phyloP scores from a whole-genome alignment of 2,113 vertebrate genomes.

The Scophthalmus maximus region DNA sequence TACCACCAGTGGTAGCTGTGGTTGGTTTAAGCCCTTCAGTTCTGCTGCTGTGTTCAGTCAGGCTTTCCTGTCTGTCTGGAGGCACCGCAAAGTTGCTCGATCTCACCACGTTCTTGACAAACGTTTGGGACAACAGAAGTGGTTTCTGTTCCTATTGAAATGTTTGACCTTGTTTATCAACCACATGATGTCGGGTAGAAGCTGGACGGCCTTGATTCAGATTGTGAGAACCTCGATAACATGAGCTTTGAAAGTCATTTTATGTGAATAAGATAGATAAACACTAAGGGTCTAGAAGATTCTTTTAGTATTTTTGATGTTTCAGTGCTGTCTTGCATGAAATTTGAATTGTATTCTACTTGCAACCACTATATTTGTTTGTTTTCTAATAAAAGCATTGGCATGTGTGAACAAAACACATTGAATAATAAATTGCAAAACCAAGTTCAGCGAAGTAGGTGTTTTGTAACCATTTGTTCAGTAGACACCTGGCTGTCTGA shows the following conservation, averaged over 20 bases:
- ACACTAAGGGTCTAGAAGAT: too few species aligned
- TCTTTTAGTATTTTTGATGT: too few species aligned
- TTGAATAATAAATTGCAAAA: background rate
- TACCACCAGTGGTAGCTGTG: constrained; percentile 7
- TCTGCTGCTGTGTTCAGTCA: background rate
- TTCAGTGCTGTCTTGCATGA: background rate
- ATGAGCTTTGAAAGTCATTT: too few species aligned
- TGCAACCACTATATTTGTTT: background rate
- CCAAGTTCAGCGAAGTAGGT: background rate
- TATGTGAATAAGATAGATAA: too few species aligned
- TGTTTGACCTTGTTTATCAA: background rate
- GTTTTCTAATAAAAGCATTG: background rate
- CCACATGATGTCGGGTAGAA: too few species aligned
- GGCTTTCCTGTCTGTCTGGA: background rate
- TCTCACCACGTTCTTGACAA: background rate
- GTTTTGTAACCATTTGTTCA: background rate
- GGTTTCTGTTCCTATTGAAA: background rate
- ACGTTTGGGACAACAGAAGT: background rate
- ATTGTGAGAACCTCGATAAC: too few species aligned
- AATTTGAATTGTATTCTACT: background rate
- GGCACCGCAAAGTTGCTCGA: background rate
- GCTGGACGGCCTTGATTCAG: too few species aligned
- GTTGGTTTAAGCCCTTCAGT: background rate
- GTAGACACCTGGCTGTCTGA: too few species aligned
- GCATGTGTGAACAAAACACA: background rate